A percentile compares a stretch with the other conserved stretches of the same genome.
These are phyloP conservation scores for Conger conger DNA, from an alignment of 2,113 vertebrate genomes.

Conservation along the genomic window DNA sequence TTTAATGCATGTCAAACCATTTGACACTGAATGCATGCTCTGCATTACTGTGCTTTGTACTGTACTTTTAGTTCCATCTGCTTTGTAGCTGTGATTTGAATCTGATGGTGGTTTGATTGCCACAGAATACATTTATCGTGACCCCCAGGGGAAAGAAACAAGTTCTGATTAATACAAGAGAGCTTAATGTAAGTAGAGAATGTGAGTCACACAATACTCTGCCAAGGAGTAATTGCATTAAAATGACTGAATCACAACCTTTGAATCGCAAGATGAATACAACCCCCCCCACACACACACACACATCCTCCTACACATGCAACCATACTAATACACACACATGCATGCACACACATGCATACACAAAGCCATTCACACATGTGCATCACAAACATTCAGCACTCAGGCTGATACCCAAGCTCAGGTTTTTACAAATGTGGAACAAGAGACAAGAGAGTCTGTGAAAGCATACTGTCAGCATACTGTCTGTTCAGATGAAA, in stretches of 20 bases:
- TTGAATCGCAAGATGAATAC: too few species aligned
- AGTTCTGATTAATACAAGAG: constrained; percentile 34
- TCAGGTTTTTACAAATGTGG: too few species aligned
- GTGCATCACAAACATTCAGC: too few species aligned
- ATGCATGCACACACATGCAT: too few species aligned
- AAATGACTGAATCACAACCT: constrained; percentile 32
- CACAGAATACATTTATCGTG: neutral
- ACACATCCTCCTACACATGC: neutral
- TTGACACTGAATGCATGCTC: neutral
- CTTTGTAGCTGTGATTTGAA: neutral
- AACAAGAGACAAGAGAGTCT: too few species aligned
- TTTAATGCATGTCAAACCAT: neutral
- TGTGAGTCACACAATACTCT: constrained; percentile 30
- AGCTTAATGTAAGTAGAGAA: constrained; percentile 39
- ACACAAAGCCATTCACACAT: too few species aligned
- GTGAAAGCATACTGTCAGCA: too few species aligned
- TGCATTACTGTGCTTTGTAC: neutral
- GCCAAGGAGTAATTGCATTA: constrained; percentile 39
- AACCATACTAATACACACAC: too few species aligned
- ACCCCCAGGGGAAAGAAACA: constrained; percentile 3
- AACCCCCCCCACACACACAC: neutral
- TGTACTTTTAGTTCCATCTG: neutral
- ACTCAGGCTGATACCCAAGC: too few species aligned
- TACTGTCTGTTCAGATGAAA: too few species aligned
- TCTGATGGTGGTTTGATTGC: neutral